Conservation (phyloP, 2,888 invertebrate species). For the Platerodrilus igneus region DNA sequence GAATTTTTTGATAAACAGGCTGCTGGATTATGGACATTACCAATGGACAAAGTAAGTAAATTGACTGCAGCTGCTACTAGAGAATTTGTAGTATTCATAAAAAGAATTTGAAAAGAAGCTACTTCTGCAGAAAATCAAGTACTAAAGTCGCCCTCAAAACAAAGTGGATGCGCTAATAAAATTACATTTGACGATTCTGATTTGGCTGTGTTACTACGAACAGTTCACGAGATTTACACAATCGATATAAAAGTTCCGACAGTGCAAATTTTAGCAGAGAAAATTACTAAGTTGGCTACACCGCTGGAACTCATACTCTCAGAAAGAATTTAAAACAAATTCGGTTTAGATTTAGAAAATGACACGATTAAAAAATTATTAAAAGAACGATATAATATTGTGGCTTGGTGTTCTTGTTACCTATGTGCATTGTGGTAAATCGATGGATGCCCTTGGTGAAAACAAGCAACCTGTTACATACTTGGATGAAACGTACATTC, state of each 20-base stretch:
- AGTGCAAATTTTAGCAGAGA: neutral
- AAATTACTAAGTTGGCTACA: constrained; percentile 3
- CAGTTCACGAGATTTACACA: neutral
- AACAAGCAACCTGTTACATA: constrained; percentile 9
- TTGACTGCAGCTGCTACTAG: constrained; percentile 3
- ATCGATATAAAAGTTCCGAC: constrained; percentile 1
- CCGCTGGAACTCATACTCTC: neutral
- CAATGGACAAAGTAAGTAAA: neutral
- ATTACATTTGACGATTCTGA: too few relatives aligned
- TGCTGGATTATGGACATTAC: too few relatives aligned
- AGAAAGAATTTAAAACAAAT: neutral
- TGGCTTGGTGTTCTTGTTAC: constrained; percentile 5
- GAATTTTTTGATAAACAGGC: too few relatives aligned
- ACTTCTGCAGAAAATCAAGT: too few relatives aligned
- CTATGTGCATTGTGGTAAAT: constrained; percentile 3
- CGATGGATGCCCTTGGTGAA: constrained; percentile 3
- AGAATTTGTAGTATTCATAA: too few relatives aligned
- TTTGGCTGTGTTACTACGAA: too few relatives aligned
- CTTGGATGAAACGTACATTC: constrained; percentile 12
- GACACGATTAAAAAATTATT: constrained; percentile 3
- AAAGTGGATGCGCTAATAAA: too few relatives aligned
- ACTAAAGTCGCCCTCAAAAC: too few relatives aligned
- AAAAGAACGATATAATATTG: constrained; percentile 5
- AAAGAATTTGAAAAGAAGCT: too few relatives aligned
- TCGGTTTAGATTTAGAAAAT: constrained; percentile 5